Evolutionary conservation across 2,113 vertebrate genomes (phyloP).

Genomic region (Amblyopsis rosae): DNA sequence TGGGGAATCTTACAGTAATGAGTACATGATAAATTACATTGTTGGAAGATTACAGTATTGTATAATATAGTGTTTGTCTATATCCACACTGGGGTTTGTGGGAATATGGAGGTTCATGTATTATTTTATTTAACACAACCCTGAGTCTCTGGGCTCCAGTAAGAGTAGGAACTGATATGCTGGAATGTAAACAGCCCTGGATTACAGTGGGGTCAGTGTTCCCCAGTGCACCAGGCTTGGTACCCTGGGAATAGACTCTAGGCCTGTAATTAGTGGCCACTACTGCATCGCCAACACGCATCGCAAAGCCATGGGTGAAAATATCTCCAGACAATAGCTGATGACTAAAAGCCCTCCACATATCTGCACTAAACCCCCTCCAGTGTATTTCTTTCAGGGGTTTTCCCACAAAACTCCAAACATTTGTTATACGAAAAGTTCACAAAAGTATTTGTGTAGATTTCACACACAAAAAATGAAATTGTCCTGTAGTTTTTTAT

Average conservation of each 20-base stretch:
- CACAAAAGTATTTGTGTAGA: too few relatives aligned
- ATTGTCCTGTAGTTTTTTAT: too few relatives aligned
- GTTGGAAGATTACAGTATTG: too few relatives aligned
- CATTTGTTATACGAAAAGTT: too few relatives aligned
- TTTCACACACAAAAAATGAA: too few relatives aligned
- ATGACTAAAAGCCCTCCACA: too few relatives aligned
- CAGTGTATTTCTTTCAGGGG: too few relatives aligned
- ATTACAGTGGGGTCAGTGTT: slow-evolving; percentile 66
- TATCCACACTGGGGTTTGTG: slow-evolving; percentile 33
- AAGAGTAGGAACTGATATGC: slow-evolving; percentile 69
- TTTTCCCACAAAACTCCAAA: too few relatives aligned
- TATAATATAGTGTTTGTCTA: background rate
- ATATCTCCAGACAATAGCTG: too few relatives aligned
- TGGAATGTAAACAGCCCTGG: slow-evolving; percentile 71
- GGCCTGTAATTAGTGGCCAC: slow-evolving; percentile 50
- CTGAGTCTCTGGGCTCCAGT: slow-evolving; percentile 45
- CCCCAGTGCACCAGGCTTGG: slow-evolving; percentile 51
- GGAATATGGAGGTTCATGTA: slow-evolving; percentile 16
- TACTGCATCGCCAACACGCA: slow-evolving; percentile 12
- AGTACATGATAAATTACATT: too few relatives aligned
- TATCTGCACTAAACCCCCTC: too few relatives aligned
- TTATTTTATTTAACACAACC: background rate
- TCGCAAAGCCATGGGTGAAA: background rate
- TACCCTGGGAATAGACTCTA: slow-evolving; percentile 57
- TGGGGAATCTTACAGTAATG: too few relatives aligned